A percentile compares a stretch with the other conserved stretches of the same genome.
phyloP scores from a whole-genome alignment of 2,888 invertebrate genomes.

The Apodemia zela region DNA sequence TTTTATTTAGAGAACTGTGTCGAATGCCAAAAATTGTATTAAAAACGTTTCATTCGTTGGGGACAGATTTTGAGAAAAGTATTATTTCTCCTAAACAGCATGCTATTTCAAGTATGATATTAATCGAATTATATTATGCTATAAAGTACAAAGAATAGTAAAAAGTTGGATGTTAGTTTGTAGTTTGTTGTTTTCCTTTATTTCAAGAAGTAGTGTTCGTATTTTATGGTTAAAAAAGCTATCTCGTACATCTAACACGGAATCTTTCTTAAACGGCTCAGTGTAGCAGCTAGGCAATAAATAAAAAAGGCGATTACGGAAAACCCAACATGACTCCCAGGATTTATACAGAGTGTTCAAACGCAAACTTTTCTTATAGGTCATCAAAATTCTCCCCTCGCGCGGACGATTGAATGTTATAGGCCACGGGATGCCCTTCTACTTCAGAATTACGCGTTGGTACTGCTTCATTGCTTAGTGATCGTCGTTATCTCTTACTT shows the following conservation, averaged over 20 bases:
- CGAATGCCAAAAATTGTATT: background rate
- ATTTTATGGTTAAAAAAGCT: conserved; percentile 22
- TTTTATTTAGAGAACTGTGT: no score
- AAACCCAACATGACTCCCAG: conserved; percentile 73
- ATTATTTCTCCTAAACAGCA: no score
- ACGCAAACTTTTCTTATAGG: conserved; percentile 71
- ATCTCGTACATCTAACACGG: conserved; percentile 45
- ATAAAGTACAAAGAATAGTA: background rate
- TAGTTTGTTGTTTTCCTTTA: background rate
- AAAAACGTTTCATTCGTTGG: background rate
- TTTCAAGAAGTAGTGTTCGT: background rate
- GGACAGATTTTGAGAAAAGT: background rate
- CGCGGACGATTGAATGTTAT: conserved; percentile 76
- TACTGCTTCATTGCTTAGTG: conserved; percentile 57
- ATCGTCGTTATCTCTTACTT: conserved; percentile 40
- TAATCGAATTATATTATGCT: no score
- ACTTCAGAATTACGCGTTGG: conserved; percentile 67
- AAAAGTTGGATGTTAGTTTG: background rate
- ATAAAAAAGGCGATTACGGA: conserved; percentile 75
- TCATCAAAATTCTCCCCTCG: conserved; percentile 76
- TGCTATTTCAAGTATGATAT: no score
- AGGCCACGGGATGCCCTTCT: conserved; percentile 68
- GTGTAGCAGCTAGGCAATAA: conserved; percentile 63
- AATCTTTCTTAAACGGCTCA: conserved; percentile 63
- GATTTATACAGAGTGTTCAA: conserved; percentile 74